Percentiles rank a stretch among this genome's conserved stretches.
Conservation (phyloP, 2,888 invertebrate species). For the Oasisia sp. region DNA sequence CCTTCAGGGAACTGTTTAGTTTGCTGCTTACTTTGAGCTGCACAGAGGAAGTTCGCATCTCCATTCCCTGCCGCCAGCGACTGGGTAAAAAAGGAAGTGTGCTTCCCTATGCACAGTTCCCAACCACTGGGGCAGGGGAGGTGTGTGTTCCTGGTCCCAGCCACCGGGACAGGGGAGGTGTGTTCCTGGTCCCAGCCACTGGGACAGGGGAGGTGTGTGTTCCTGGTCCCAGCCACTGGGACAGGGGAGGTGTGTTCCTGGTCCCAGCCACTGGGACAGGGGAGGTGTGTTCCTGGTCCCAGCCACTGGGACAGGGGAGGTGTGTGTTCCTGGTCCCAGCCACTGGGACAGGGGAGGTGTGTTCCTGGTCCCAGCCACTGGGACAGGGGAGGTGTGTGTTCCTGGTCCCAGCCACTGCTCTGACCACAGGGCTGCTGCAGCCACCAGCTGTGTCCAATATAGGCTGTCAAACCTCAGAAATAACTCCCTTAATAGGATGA, state of each 20-base stretch:
- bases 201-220: no score
- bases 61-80: no score
- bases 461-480: background rate
- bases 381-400: background rate
- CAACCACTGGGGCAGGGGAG: no score
- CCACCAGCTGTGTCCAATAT: background rate
- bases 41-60: background rate
- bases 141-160: no score
- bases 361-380: background rate
- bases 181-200: background rate
- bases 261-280: no score
- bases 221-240: background rate
- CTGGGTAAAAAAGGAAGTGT: no score
- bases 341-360: no score
- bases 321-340: no score
- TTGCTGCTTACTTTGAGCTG: background rate
- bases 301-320: background rate
- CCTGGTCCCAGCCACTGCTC: background rate
- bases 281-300: background rate
- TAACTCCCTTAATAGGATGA: background rate
- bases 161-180: no score
- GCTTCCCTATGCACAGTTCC: no score
- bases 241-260: no score
- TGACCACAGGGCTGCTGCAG: background rate
- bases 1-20: background rate